A percentile compares a stretch with the other conserved stretches of the same genome.
Conservation (phyloP, 2,113 vertebrate genomes). For the Caloenas nicobarica region DNA sequence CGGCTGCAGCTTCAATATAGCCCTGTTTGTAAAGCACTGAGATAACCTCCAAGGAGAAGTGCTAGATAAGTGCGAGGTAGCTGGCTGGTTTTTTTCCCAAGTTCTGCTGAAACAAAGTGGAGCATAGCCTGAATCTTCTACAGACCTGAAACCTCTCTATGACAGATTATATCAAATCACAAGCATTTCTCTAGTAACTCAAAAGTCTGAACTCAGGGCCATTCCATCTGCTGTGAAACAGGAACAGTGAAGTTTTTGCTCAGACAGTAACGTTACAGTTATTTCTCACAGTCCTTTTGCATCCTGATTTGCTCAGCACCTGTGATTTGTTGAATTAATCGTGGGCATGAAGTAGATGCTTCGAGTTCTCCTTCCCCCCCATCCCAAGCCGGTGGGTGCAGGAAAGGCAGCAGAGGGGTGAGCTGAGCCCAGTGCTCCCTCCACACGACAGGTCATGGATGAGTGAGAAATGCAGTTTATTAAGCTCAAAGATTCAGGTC, state of each 20-base stretch:
- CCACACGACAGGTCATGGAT: neutral
- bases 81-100: neutral
- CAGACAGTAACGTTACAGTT: neutral
- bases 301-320: neutral
- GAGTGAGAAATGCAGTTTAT: neutral
- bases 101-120: neutral
- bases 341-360: neutral
- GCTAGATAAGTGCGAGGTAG: slow-evolving; percentile 7
- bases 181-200: neutral
- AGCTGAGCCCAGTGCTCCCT: neutral
- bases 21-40: neutral
- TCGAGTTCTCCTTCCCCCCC: neutral
- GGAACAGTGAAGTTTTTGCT: neutral
- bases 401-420: neutral
- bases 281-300: neutral
- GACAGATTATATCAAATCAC: neutral
- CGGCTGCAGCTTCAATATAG: neutral
- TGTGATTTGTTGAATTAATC: neutral
- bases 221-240: neutral
- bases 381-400: neutral
- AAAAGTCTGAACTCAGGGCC: neutral
- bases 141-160: neutral
- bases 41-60: slow-evolving; percentile 21
- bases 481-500: neutral
- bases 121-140: neutral